These are phyloP conservation scores for Xenopus tropicalis DNA, from an alignment of 2,113 vertebrate species.

Conservation along the genomic window UCB_Xtro_10.0 CM004450.2:60800001-60800500, in stretches of 20 bases:
- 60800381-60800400: slow-evolving; percentile 18
- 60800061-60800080: too few relatives aligned
- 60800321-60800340: slow-evolving; percentile 28
- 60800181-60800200: slow-evolving; percentile 45
- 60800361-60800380: slow-evolving; percentile 1
- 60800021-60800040: too few relatives aligned
- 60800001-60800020: too few relatives aligned
- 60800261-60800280: slow-evolving; percentile 7
- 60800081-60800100: too few relatives aligned
- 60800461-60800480: background rate
- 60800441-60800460: background rate
- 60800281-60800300: slow-evolving; percentile 16
- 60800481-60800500: slow-evolving; percentile 7
- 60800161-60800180: slow-evolving; percentile 10
- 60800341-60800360: slow-evolving; percentile 16
- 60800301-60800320: slow-evolving; percentile 1
- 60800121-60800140: slow-evolving; percentile 16
- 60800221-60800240: slow-evolving; percentile 27
- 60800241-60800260: slow-evolving; percentile 14
- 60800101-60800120: background rate
- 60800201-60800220: slow-evolving; percentile 39
- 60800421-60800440: background rate
- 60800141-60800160: slow-evolving; percentile 24
- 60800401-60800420: slow-evolving; percentile 34
- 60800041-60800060: too few relatives aligned